phyloP scores from a whole-genome alignment of 2,888 invertebrate genomes.

The Tetanocera ferruginea region DNA sequence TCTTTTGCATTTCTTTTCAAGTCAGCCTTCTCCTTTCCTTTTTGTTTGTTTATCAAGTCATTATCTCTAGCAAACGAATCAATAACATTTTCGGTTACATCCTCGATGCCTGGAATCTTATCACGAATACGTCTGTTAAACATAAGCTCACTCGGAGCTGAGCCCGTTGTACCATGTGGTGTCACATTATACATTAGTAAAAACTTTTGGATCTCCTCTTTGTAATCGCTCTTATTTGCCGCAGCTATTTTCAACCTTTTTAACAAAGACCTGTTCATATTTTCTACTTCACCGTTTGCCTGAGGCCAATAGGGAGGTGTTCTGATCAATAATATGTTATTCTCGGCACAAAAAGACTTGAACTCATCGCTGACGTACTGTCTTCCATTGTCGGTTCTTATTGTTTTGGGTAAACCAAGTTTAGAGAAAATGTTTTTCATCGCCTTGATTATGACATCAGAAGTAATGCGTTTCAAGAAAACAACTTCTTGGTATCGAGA shows the following conservation, averaged over 20 bases:
- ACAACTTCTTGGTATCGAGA: constrained; percentile 36
- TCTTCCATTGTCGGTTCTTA: constrained; percentile 40
- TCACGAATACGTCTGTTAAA: constrained; percentile 40
- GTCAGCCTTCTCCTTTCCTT: constrained; percentile 43
- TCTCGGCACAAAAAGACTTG: constrained; percentile 26
- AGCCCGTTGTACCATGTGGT: constrained; percentile 40
- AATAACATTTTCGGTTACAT: constrained; percentile 36
- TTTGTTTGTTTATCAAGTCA: constrained; percentile 44
- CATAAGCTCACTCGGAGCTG: constrained; percentile 38
- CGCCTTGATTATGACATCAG: constrained; percentile 32
- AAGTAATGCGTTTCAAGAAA: constrained; percentile 33
- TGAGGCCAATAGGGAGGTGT: constrained; percentile 42
- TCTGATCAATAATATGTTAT: constrained; percentile 32
- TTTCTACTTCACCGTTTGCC: constrained; percentile 44
- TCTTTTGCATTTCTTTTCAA: constrained; percentile 39
- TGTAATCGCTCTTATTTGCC: too few species aligned
- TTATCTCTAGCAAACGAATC: constrained; percentile 44
- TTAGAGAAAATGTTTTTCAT: constrained; percentile 40
- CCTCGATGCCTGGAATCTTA: constrained; percentile 41
- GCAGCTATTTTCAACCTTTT: too few species aligned
- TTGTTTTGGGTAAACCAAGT: constrained; percentile 34
- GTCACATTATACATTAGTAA: constrained; percentile 43
- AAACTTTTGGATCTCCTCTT: too few species aligned
- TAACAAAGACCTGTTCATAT: too few species aligned
- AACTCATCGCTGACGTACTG: constrained; percentile 38